Base-by-base conservation (phyloP, 2,113 vertebrate genomes). In the Ptychochromis oligacanthus region DNA sequence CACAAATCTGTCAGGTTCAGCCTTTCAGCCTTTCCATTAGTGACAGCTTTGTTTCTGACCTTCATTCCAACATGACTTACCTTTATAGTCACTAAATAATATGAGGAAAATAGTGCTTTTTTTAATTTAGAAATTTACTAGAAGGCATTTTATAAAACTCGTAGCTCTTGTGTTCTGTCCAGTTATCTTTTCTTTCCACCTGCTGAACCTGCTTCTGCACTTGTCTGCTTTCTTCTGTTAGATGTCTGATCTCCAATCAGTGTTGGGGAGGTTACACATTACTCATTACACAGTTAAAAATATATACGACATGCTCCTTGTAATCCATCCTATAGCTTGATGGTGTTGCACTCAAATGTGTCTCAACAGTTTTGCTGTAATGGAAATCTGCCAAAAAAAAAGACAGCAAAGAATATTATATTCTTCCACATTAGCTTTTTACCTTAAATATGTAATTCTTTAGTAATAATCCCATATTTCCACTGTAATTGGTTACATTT, bases 301-400 rank as follows among this genome's bases (percentile, higher is more conserved):
- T 7, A 7, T 18, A 52, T 6, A 7, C 17, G 62, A 4, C 2
- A 1, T 13, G 26, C 40, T 26, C n/a, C 1, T 43, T 3, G 8
- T 46, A 36, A 61, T 0, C 5, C 28, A 10, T 3, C 15, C 58
- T 31, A 43, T 24, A 4, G n/a, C 14, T 46, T 22, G 24, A 0
- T 26, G 24, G 15, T 38, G 43, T n/a, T 15, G 4, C 62, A 5
- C 62, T 43, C 3, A 22, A 64, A 64, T 20, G 1, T 2, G 17
- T 61, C 36, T 1, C 7, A 10, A 24, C 38, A 5, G 24, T 24
- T 65, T 24, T 0, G 38, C 34, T 0, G n/a, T n/a, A n/a, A n/a
- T n/a, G n/a, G n/a, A n/a, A n/a, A n/a, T n/a, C n/a, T n/a, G n/a
- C n/a, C n/a, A n/a, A n/a, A n/a, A n/a, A n/a, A n/a, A n/a, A n/a